Evolutionary conservation across 2,888 invertebrate genomes (phyloP).

Genomic region (Nemotelus pantherinus): DNA sequence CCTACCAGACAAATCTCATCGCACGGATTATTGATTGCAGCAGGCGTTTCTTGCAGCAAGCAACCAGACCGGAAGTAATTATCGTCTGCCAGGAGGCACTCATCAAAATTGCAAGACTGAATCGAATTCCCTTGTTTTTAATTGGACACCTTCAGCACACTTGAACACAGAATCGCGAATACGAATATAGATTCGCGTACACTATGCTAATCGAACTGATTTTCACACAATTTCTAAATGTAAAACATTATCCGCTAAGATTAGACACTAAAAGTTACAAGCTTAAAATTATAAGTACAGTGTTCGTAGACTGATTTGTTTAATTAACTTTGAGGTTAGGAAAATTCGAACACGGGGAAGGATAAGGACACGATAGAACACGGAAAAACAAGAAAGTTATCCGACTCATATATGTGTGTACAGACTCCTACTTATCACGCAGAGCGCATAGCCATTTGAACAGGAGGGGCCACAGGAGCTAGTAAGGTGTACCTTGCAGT

Average conservation of each 20-base stretch:
- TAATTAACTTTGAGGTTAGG: constrained; percentile 40
- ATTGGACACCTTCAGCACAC: too few relatives aligned
- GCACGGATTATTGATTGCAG: not conserved
- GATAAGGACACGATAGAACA: constrained; percentile 24
- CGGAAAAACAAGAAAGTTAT: constrained; percentile 5
- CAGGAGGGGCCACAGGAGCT: constrained; percentile 27
- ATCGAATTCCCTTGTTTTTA: constrained; percentile 9
- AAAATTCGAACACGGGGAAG: constrained; percentile 31
- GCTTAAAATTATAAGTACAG: not conserved
- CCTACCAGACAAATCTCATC: too few relatives aligned
- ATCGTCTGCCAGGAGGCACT: constrained; percentile 23
- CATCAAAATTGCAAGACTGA: constrained; percentile 15
- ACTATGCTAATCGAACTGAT: too few relatives aligned
- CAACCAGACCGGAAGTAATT: constrained; percentile 38
- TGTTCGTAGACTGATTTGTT: not conserved
- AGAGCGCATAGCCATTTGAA: constrained; percentile 36
- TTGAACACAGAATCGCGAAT: too few relatives aligned
- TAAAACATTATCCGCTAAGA: not conserved
- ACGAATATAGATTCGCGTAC: too few relatives aligned
- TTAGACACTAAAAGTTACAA: not conserved
- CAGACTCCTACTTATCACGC: constrained; percentile 6
- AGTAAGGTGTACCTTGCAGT: constrained; percentile 20
- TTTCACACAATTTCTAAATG: too few relatives aligned
- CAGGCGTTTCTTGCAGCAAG: constrained; percentile 8
- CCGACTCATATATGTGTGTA: constrained; percentile 15